Base-by-base conservation (phyloP, 2,888 invertebrate species). In the Cheilosia pagana region DNA sequence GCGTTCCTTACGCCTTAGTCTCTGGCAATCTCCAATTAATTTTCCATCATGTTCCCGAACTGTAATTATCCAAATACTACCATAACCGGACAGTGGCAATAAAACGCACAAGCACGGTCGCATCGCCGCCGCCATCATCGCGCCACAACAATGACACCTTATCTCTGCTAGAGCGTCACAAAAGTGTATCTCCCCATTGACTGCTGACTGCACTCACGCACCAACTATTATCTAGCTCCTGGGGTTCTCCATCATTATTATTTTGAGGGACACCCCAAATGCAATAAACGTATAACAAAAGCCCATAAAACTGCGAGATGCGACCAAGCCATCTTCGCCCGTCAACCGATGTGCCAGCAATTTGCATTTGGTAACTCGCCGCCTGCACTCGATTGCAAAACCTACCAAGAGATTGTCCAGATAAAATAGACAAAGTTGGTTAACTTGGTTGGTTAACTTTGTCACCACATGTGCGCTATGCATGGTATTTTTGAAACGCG, bases 181-280 rank as follows among this genome's bases (percentile, higher is more conserved):
- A 67, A 52, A 25, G 7, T 23, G 19, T n/a, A 25, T 53, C 41
- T 41, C 16, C 41, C 28, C 19, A 43, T 52, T 52, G 72, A 25
- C 53, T 35, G 12, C 45, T 60, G 72, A 19, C 53, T 35, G 35
- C 53, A 35, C 19, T 39, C 57, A 65, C 48, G 63, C 63, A 74
- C 35, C 39, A 53, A 25, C 72, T 62, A 35, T 39, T 63, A 55
- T 74, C 74, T 74, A 45, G 63, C 23, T 28, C 45, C 45, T 52
- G 59, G 48, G 48, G 67, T 71, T 48, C 71, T 59, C 65, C 65
- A 65, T 53, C 28, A 28, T 28, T 28, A 28, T 7, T 4, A 28
- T 28, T 28, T 76, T 76, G 81, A 81, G 76, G 81, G 81, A 82
- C 81, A 77, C 81, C 76, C 41, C 76, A 35, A 16, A 25, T 39